Percentiles rank a stretch among this genome's conserved stretches.
These are phyloP conservation scores for Lamellibrachia columna DNA, from an alignment of 2,888 invertebrate genomes.

Conservation along the genomic window DNA sequence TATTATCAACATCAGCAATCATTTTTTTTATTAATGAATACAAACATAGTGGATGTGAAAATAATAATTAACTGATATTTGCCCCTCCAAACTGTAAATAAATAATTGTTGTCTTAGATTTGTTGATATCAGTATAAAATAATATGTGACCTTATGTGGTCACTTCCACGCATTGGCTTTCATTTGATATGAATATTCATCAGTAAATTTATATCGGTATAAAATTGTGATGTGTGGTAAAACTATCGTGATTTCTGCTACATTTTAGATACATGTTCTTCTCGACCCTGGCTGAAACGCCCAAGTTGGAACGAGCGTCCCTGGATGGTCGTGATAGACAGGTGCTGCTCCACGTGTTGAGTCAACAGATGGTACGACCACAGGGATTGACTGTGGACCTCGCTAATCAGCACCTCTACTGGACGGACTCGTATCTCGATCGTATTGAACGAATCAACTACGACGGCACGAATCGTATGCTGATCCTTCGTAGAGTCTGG, in stretches of 20 bases:
- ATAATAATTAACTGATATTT: background rate
- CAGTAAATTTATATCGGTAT: no score
- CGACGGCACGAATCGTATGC: slow-evolving; percentile 59
- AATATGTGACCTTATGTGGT: no score
- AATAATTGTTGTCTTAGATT: no score
- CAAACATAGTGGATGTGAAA: no score
- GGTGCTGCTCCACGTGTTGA: slow-evolving; percentile 69
- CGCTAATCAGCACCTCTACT: slow-evolving; percentile 79
- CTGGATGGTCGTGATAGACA: slow-evolving; percentile 83
- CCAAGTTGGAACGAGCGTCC: slow-evolving; percentile 80
- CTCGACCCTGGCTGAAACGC: slow-evolving; percentile 85
- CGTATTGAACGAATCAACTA: slow-evolving; percentile 78
- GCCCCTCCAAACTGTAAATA: no score
- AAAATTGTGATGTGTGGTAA: no score
- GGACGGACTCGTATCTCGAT: slow-evolving; percentile 79
- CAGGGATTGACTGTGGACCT: slow-evolving; percentile 84
- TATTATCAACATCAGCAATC: no score
- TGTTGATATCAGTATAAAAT: no score
- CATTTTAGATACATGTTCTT: slow-evolving; percentile 81
- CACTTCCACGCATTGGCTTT: no score
- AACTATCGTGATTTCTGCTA: background rate
- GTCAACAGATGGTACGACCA: slow-evolving; percentile 78
- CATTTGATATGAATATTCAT: no score
- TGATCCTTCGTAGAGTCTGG: slow-evolving; percentile 24
- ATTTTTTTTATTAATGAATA: no score